phyloP scores from a whole-genome alignment of 2,888 invertebrate species.

The Steromphala cineraria region DNA sequence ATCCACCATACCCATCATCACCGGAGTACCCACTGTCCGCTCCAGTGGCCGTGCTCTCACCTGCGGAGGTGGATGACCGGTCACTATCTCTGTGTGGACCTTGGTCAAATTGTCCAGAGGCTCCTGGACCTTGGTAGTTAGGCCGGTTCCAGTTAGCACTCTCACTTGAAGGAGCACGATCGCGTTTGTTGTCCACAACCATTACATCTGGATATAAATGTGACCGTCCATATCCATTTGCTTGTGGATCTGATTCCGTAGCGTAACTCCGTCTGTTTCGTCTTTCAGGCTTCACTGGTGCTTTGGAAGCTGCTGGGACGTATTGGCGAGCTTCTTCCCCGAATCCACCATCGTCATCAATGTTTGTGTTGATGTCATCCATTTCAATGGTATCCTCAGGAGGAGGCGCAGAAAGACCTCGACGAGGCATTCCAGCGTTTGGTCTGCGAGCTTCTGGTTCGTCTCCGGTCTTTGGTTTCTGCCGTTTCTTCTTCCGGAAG shows the following conservation, averaged over 20 bases:
- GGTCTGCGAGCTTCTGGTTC: neutral
- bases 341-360: slow-evolving; percentile 37
- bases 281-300: neutral
- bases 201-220: neutral
- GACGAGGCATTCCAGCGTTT: neutral
- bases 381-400: neutral
- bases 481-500: slow-evolving; percentile 37
- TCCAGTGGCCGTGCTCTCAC: slow-evolving; percentile 27
- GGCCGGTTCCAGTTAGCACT: neutral
- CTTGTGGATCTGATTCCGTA: neutral
- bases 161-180: neutral
- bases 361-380: slow-evolving; percentile 29
- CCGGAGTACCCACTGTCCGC: slow-evolving; percentile 45
- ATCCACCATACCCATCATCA: slow-evolving; percentile 31
- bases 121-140: neutral
- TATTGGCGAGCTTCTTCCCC: slow-evolving; percentile 12
- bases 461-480: neutral
- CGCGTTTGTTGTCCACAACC: neutral
- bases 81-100: slow-evolving; percentile 37
- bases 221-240: neutral
- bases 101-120: slow-evolving; percentile 9
- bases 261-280: neutral
- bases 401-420: neutral
- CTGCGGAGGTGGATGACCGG: slow-evolving; percentile 36
- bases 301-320: neutral